phyloP scores from a whole-genome alignment of 2,888 invertebrate species.

The Lycophotia porphyrea region DNA sequence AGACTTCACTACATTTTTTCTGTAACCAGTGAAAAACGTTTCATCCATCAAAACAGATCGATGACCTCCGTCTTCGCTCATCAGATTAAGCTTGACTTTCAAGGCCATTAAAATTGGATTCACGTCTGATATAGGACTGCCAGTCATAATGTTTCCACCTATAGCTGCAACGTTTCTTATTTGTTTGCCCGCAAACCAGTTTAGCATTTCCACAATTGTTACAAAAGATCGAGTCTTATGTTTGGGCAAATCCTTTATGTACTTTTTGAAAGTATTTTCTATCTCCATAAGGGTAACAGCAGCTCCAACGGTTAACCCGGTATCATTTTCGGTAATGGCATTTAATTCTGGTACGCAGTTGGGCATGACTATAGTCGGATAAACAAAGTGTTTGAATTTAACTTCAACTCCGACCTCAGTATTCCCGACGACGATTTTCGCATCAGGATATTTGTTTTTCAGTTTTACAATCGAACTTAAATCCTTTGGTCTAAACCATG shows the following conservation, averaged over 20 bases:
- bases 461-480: conserved; percentile 91
- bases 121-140: conserved; percentile 98
- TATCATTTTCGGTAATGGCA: conserved; percentile 88
- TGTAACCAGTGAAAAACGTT: conserved; percentile 95
- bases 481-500: conserved; percentile 93
- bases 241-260: conserved; percentile 90
- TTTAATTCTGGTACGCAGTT: conserved; percentile 95
- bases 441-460: conserved; percentile 92
- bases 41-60: conserved; percentile 93
- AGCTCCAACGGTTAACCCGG: conserved; percentile 94
- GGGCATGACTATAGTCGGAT: conserved; percentile 95
- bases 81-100: conserved; percentile 93
- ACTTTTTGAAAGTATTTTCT: conserved; percentile 91
- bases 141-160: conserved; percentile 98
- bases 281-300: conserved; percentile 95
- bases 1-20: conserved; percentile 92
- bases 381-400: conserved; percentile 94
- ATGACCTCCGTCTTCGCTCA: conserved; percentile 88
- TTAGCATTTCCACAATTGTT: conserved; percentile 95
- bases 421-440: conserved; percentile 95
- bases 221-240: conserved; percentile 92
- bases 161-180: conserved; percentile 98
- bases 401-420: conserved; percentile 96
- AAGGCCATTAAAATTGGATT: conserved; percentile 97
- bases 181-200: conserved; percentile 99